Base-by-base conservation (phyloP, 2,797 vertebrate species). In the Spondyliosoma cantharus region DNA sequence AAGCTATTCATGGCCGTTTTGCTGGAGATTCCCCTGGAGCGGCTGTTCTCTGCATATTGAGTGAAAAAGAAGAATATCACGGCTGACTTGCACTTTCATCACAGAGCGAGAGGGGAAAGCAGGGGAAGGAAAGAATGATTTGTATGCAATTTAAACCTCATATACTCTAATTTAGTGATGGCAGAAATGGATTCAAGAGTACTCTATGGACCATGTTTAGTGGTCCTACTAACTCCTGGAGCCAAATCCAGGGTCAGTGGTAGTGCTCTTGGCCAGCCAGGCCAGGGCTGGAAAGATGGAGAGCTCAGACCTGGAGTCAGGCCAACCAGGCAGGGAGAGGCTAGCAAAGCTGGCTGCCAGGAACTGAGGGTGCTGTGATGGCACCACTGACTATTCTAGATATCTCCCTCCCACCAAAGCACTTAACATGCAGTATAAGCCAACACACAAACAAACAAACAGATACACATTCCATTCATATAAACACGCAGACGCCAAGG, bases 371-470 rank as follows among this genome's bases (percentile, higher is more conserved):
- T 53, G 58, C 79, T 82, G 70, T 76, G 88, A 91, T 86, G 82
- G 88, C 85, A 89, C 76, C 86, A 77, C 78, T 64, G 86, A 85
- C 88, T 80, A 74, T 86, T 90, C 80, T 85, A 82, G 69, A 87
- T 89, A 83, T 83, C 65, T 78, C 82, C 71, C 76, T 90, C 78
- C 78, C 86, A 82, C 84, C 84, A 71, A 89, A 89, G 86, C 90
- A 91, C 89, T 90, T 89, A 91, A 91, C 89, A 87, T 86, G 81
- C 80, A 87, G 83, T 60, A 87, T 78, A 84, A 86, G 76, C 83
- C 74, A 84, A 85, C 81, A 84, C 61, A 89, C 85, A 88, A 86
- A 91, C 81, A 58, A 54, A 75, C 61, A 59, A 59, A 71, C 56
- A 60, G 37, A 91, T 82, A 87, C 83, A 75, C 85, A 65, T 43